Base-by-base conservation (phyloP, 2,113 vertebrate species). In the Dolichallabes microphthalmus region DNA sequence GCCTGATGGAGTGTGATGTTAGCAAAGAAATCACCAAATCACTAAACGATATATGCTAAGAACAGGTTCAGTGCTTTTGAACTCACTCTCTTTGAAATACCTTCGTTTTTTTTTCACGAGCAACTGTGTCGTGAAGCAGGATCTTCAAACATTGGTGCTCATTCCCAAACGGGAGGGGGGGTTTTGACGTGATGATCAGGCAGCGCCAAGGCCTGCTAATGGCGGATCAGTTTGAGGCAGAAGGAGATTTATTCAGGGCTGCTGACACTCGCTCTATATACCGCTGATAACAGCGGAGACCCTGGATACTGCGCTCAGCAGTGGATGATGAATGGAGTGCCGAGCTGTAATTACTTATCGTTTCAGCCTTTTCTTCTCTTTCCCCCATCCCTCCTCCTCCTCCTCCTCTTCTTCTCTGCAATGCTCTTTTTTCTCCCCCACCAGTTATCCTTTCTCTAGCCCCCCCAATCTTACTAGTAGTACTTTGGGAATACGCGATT, bases 161-260 rank as follows among this genome's bases (percentile, higher is more conserved):
- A 83, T 89, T 87, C 81, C 88, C 87, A 87, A 89, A 88, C 82
- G 74, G 87, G 89, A 87, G 89, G 91, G 89, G 87, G 17, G 11
- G 4, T 15, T 61, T 83, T 88, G 87, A 85, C 87, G 84, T 86
- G 78, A 94, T 95, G 96, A 97, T 97, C 95, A 96, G 93, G 94
- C 96, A 94, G 92, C 93, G 39, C 76, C 86, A 87, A 94, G 95
- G 93, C 91, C 94, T 93, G 60, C 86, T 97, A 97, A 97, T 97
- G 95, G 95, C 92, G 94, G 94, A 86, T 81, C 86, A 64, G 86
- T 94, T 86, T 88, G 90, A 92, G 95, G 91, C 95, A 93, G 94
- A 95, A 94, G 95, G 95, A 97, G 97, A 98, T 99, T 98, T 98
- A 99, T 99, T 95, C 95, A 94, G 87, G 89, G 92, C 83, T 92